Base-by-base conservation (phyloP, 1,140 invertebrate species). In the Theocolax elegans region DNA sequence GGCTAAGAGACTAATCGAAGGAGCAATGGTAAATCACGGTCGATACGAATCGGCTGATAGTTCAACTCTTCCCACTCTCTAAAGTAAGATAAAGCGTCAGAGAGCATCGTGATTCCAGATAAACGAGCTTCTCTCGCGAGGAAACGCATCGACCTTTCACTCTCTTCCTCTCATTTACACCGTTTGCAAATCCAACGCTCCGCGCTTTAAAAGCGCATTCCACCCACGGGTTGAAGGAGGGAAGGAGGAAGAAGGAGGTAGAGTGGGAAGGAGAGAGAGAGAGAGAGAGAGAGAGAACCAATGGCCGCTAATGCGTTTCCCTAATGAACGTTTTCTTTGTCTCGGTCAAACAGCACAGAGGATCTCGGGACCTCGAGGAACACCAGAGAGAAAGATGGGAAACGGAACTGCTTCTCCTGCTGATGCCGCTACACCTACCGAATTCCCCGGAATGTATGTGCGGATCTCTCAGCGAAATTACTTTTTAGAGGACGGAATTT, bases 261-360 rank as follows among this genome's bases (percentile, higher is more conserved):
- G 3, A n/a, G n/a, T n/a, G 8, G 29, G 7, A 7, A 27, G 12
- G 25, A 31, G 8, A 42, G 48, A 35, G 40, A 42, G 62, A 54
- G 40, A 51, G 62, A 27, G 10, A 42, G 48, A 70, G 67, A 56
- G 49, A 60, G 72, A 72, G n/a, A n/a, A n/a, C n/a, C n/a, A n/a
- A n/a, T n/a, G n/a, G n/a, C n/a, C n/a, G n/a, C n/a, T n/a, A n/a
- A n/a, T 82, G 77, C 76, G 76, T 82, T 82, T 79, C 74, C 77
- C 77, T 80, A 82, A 82, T 80, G 80, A 82, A 80, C 74, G 76
- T 76, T 82, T 81, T 81, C 79, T 80, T 82, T 81, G 79, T 77
- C 76, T 77, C 68, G 75, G 66, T 73, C 78, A 79, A 82, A 81
- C 78, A 81, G 72, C 74, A 53, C 69, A n/a, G n/a, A n/a, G n/a